A percentile compares a stretch with the other conserved stretches of the same genome.
Conservation (phyloP, 2,113 vertebrate species). For the Vidua macroura region DNA sequence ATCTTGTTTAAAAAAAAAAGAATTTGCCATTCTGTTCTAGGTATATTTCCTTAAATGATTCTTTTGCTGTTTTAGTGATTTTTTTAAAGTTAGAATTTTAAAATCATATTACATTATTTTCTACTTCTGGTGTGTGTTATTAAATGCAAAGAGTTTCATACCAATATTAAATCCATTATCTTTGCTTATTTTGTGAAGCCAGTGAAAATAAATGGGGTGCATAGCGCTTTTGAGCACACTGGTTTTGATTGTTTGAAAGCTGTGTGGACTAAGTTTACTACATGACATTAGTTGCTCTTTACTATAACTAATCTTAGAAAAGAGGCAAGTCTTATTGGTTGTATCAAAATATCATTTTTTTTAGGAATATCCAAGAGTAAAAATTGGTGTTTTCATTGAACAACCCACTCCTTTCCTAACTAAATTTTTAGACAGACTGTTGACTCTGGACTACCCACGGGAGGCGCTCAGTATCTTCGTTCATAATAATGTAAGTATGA, state of each 20-base stretch:
- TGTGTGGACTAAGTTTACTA: not conserved
- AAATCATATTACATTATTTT: not conserved
- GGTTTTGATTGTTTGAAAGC: not conserved
- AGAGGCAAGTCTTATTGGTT: conserved; percentile 9
- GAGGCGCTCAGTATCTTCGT: conserved; percentile 88
- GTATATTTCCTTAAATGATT: not conserved
- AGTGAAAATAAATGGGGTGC: not conserved
- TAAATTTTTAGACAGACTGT: conserved; percentile 88
- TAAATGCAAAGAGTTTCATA: not conserved
- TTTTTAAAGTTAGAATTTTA: not conserved
- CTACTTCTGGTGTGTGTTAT: not conserved
- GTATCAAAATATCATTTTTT: conserved; percentile 44
- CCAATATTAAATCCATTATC: not conserved
- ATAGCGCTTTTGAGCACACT: not conserved
- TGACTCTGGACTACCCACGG: conserved; percentile 89
- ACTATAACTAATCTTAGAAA: not conserved
- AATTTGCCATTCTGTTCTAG: not conserved
- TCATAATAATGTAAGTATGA: conserved; percentile 91
- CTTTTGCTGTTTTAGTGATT: accelerated
- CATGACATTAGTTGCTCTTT: not conserved
- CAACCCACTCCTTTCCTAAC: conserved; percentile 95
- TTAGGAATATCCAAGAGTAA: conserved; percentile 86
- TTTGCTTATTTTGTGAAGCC: not conserved
- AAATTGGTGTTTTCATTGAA: conserved; percentile 93
- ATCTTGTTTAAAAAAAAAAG: not conserved